phyloP scores from a whole-genome alignment of 2,888 invertebrate genomes.

The Caenorhabditis afra region DNA sequence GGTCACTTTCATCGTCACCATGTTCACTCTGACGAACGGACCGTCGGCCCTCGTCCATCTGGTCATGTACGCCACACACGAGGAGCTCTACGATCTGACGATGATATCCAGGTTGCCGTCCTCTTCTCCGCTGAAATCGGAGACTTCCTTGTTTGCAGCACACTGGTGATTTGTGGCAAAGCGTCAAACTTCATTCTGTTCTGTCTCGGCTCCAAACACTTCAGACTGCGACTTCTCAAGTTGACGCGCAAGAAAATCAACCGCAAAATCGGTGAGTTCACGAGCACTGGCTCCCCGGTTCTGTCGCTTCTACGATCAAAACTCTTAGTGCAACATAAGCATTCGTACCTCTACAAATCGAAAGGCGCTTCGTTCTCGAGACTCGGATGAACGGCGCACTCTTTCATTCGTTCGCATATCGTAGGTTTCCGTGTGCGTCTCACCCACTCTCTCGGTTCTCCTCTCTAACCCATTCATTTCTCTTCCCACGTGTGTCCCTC shows the following conservation, averaged over 20 bases:
- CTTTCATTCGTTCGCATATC: constrained; percentile 15
- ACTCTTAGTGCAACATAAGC: constrained; percentile 48
- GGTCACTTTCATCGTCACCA: constrained; percentile 78
- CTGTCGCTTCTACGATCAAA: constrained; percentile 40
- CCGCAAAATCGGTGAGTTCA: constrained; percentile 73
- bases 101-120: constrained; percentile 67
- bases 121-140: not conserved
- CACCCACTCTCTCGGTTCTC: constrained; percentile 4
- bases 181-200: constrained; percentile 79
- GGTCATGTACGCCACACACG: constrained; percentile 57
- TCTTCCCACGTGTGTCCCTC: not conserved
- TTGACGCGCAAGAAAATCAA: constrained; percentile 77
- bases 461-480: not conserved
- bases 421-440: constrained; percentile 46
- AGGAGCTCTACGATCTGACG: constrained; percentile 68
- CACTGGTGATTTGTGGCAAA: constrained; percentile 78
- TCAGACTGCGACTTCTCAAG: constrained; percentile 75
- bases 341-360: constrained; percentile 51
- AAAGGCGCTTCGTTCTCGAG: constrained; percentile 50
- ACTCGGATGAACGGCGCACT: constrained; percentile 30
- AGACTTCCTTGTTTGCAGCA: constrained; percentile 59
- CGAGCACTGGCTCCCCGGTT: not conserved
- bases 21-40: constrained; percentile 79
- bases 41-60: constrained; percentile 77
- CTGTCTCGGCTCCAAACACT: constrained; percentile 79